A percentile compares a stretch with the other conserved stretches of the same genome.
phyloP scores from a whole-genome alignment of 2,888 invertebrate species.

The Abrostola triplasia region DNA sequence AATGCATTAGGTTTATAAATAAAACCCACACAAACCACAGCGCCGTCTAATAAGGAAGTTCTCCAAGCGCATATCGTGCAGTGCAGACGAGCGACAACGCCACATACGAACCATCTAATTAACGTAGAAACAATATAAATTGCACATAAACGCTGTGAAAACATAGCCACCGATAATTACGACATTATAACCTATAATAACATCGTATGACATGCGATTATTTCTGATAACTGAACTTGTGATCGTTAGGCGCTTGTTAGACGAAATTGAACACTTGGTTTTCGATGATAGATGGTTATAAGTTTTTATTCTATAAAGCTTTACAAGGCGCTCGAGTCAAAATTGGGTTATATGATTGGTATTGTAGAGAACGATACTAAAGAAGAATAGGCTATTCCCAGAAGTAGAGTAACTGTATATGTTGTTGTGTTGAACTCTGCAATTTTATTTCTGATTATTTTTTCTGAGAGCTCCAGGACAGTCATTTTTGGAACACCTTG shows the following conservation, averaged over 20 bases:
- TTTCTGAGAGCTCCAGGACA: too few species aligned
- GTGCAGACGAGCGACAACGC: constrained; percentile 8
- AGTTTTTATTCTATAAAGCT: too few species aligned
- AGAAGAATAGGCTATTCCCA: too few species aligned
- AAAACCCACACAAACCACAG: neutral
- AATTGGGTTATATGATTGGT: too few species aligned
- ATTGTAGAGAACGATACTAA: too few species aligned
- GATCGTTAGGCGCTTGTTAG: neutral
- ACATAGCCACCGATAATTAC: constrained; percentile 34
- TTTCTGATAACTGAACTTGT: neutral
- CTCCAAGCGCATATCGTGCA: constrained; percentile 19
- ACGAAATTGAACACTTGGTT: too few species aligned
- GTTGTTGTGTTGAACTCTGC: too few species aligned
- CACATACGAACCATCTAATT: constrained; percentile 36
- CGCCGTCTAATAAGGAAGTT: constrained; percentile 24
- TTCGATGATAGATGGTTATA: too few species aligned
- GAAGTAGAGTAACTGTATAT: too few species aligned
- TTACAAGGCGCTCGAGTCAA: neutral
- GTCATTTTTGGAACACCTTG: too few species aligned
- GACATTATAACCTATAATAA: constrained; percentile 17
- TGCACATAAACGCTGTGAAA: constrained; percentile 13
- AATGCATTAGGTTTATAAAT: neutral
- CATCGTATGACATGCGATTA: constrained; percentile 30
- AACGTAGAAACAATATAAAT: constrained; percentile 29
- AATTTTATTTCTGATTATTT: too few species aligned